Conservation (phyloP, 2,797 vertebrate genomes). For the Coranthus polyacanthus region DNA sequence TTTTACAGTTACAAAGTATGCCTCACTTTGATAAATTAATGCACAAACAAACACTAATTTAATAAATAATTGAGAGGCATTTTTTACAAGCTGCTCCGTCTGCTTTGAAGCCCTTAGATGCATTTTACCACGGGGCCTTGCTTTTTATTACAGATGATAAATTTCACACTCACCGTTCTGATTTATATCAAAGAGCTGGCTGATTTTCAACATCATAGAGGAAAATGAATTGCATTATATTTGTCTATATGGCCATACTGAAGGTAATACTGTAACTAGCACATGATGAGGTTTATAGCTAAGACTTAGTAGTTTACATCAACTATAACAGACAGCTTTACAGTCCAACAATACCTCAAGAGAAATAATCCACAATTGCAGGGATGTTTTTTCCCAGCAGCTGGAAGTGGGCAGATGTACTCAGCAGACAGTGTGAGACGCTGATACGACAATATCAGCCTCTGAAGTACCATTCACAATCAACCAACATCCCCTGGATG, state of each 20-base stretch:
- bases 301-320: conserved; percentile 13
- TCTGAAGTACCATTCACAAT: conserved; percentile 56
- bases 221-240: conserved; percentile 32
- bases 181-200: conserved; percentile 44
- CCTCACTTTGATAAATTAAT: conserved; percentile 7
- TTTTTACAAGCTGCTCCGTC: conserved; percentile 9
- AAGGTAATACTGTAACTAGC: conserved; percentile 1
- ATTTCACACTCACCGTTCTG: conserved; percentile 33
- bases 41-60: conserved; percentile 18
- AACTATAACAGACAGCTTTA: not conserved
- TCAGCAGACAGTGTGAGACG: conserved; percentile 11
- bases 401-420: not conserved
- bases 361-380: conserved; percentile 29
- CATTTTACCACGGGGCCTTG: conserved; percentile 26
- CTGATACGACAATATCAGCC: conserved; percentile 31
- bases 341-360: not conserved
- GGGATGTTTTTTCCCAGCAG: not conserved
- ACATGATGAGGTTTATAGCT: conserved; percentile 1
- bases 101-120: conserved; percentile 13
- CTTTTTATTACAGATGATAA: conserved; percentile 45
- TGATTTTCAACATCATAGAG: conserved; percentile 40
- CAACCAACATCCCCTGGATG: conserved; percentile 24
- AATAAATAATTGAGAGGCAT: not conserved
- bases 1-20: conserved; percentile 3
- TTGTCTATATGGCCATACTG: conserved; percentile 17